Conservation (phyloP, 2,888 invertebrate species). For the Chloroclysta siterata region DNA sequence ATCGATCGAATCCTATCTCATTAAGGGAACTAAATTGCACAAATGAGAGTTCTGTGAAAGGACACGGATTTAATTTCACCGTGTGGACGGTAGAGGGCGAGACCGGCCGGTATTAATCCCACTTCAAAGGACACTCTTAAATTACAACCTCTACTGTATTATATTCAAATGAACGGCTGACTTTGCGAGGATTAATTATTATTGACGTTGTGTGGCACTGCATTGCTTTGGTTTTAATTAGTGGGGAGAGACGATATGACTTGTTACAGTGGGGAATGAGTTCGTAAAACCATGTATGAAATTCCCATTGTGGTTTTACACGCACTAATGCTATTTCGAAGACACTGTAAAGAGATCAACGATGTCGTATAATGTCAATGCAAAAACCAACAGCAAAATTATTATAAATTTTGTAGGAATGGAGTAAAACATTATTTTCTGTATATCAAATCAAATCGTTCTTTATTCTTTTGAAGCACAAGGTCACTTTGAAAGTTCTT, state of each 20-base stretch:
- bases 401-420: no score
- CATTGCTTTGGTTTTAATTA: constrained; percentile 46
- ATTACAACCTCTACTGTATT: constrained; percentile 63
- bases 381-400: no score
- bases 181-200: constrained; percentile 57
- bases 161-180: constrained; percentile 59
- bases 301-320: no score
- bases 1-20: constrained; percentile 50
- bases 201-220: constrained; percentile 40
- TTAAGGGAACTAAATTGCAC: constrained; percentile 63
- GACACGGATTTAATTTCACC: constrained; percentile 75
- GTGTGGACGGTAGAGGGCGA: constrained; percentile 55
- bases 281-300: not conserved
- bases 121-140: constrained; percentile 78
- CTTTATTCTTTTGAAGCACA: no score
- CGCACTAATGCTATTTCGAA: no score
- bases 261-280: constrained; percentile 6
- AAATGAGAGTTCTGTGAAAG: constrained; percentile 72
- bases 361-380: no score
- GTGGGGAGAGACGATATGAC: constrained; percentile 31
- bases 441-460: no score
- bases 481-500: no score
- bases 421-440: no score
- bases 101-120: constrained; percentile 68
- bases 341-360: no score